These are phyloP conservation scores for Pithys albifrons DNA, from an alignment of 2,113 vertebrate genomes.

Conservation along the genomic window DNA sequence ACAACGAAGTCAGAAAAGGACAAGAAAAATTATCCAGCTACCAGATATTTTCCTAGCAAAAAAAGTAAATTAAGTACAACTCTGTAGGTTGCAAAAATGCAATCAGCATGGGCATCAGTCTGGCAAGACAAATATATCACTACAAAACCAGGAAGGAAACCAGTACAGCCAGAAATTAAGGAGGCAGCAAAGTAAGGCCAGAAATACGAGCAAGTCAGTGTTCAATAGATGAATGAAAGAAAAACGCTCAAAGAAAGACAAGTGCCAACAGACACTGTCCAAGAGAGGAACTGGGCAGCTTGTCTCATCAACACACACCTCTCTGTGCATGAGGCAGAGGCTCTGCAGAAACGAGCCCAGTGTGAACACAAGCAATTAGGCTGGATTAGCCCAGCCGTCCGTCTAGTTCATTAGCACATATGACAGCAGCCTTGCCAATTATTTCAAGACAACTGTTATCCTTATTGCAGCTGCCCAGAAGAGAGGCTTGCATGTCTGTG, in stretches of 20 bases:
- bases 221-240: not conserved
- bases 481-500: not conserved
- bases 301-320: rapidly evolving
- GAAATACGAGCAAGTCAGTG: not conserved
- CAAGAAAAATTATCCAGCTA: not conserved
- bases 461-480: not conserved
- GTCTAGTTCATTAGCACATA: not conserved
- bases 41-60: not conserved
- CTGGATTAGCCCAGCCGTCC: not conserved
- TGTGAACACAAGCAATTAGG: not conserved
- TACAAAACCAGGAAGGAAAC: not conserved
- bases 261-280: not conserved
- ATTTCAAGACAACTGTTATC: not conserved
- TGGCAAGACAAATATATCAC: not conserved
- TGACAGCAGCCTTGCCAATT: not conserved
- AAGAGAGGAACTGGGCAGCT: not conserved
- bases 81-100: not conserved
- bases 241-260: not conserved
- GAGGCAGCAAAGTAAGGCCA: not conserved
- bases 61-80: not conserved
- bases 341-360: not conserved
- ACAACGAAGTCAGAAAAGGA: not conserved
- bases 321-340: not conserved
- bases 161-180: not conserved
- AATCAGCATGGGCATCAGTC: not conserved